Evolutionary conservation across 2,888 invertebrate genomes (phyloP).

Genomic region (Tipula unca): DNA sequence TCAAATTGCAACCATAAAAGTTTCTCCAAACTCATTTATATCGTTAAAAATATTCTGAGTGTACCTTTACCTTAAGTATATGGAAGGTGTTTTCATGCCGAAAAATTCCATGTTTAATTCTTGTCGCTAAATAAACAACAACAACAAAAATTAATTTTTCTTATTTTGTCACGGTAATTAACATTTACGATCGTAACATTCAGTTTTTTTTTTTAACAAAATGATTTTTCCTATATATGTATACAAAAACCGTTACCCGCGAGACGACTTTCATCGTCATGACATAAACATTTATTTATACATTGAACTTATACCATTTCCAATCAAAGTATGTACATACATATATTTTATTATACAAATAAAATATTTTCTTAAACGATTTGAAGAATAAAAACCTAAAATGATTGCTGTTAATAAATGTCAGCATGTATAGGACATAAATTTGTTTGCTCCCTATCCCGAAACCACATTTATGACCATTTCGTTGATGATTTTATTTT

Average conservation of each 20-base stretch:
- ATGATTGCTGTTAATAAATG: constrained; percentile 2
- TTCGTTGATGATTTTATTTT: not conserved
- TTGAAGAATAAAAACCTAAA: constrained; percentile 2
- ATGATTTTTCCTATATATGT: not conserved
- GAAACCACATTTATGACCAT: not conserved
- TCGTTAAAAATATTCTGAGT: too few relatives aligned
- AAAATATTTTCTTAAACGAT: not conserved
- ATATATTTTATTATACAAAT: not conserved
- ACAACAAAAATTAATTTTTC: too few relatives aligned
- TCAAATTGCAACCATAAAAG: too few relatives aligned
- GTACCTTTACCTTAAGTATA: too few relatives aligned
- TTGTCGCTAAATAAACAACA: too few relatives aligned
- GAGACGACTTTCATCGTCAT: too few relatives aligned
- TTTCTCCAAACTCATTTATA: too few relatives aligned
- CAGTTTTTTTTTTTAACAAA: not conserved
- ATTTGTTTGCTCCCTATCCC: not conserved
- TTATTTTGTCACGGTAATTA: too few relatives aligned
- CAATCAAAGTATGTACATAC: not conserved
- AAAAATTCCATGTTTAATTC: too few relatives aligned
- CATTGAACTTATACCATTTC: not conserved
- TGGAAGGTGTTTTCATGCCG: too few relatives aligned
- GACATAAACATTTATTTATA: not conserved
- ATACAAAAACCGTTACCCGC: too few relatives aligned
- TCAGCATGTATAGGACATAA: not conserved
- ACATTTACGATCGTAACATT: not conserved